Evolutionary conservation across 2,888 invertebrate species (phyloP).

Genomic region (Branchipolynoe longqiensis): DNA sequence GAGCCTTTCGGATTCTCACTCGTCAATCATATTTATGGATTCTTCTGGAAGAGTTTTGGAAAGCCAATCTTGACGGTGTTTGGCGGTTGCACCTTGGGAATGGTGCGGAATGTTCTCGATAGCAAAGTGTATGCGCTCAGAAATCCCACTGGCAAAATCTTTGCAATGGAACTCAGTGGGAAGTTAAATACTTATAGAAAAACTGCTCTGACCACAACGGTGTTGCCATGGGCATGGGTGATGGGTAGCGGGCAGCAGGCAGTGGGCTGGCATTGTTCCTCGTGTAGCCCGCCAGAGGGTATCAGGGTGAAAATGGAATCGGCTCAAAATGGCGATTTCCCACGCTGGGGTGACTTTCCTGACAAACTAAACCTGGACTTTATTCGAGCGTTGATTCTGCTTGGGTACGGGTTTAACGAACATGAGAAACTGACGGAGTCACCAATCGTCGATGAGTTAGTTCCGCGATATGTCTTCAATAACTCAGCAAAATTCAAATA

Average conservation of each 20-base stretch:
- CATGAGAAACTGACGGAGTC: not conserved
- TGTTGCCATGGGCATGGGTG: not conserved
- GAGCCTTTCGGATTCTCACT: slow-evolving; percentile 38
- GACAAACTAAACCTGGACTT: not conserved
- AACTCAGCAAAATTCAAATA: not conserved
- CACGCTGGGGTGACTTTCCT: slow-evolving; percentile 30
- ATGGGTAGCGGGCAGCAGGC: not conserved
- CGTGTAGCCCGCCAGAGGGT: not conserved
- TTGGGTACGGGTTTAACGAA: slow-evolving; percentile 28
- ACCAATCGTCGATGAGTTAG: not conserved
- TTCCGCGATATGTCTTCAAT: not conserved
- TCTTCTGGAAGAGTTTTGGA: not conserved
- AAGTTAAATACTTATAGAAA: not conserved
- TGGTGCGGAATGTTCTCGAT: slow-evolving; percentile 14
- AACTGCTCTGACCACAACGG: not conserved
- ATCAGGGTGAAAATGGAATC: slow-evolving; percentile 19
- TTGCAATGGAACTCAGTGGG: not conserved
- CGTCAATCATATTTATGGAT: not conserved
- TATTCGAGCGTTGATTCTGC: not conserved
- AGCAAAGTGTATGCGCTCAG: not conserved
- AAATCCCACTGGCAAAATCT: not conserved
- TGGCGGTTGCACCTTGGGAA: slow-evolving; percentile 13
- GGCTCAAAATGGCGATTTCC: slow-evolving; percentile 32
- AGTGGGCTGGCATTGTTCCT: slow-evolving; percentile 46
- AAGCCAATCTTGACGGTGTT: not conserved